Evolutionary conservation across 2,888 invertebrate genomes (phyloP).

Genomic region (Polydesmus complanatus): DNA sequence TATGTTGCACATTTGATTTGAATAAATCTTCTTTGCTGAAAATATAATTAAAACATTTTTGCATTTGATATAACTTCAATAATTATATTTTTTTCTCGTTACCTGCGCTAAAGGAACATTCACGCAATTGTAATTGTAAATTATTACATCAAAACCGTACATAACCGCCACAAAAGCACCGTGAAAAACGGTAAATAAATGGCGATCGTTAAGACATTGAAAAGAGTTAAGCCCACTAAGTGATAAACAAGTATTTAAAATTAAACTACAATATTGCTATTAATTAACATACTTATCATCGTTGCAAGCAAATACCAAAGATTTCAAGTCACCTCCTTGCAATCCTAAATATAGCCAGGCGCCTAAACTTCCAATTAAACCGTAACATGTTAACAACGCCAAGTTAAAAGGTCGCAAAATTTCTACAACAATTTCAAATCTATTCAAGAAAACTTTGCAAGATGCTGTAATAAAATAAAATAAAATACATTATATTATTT

Average conservation of each 20-base stretch:
- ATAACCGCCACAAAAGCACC: slow-evolving; percentile 6
- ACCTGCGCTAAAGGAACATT: slow-evolving; percentile 10
- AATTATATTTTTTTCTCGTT: neutral
- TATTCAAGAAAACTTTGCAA: no score
- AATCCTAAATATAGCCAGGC: neutral
- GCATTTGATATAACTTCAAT: neutral
- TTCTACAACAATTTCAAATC: no score
- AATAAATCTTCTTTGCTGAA: slow-evolving; percentile 7
- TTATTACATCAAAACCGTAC: neutral
- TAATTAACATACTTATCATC: neutral
- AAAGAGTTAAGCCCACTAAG: neutral
- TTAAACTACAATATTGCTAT: no score
- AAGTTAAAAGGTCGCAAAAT: neutral
- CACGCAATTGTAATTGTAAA: slow-evolving; percentile 4
- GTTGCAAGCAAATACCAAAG: neutral
- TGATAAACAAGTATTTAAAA: no score
- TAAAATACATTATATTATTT: no score
- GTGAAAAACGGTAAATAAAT: slow-evolving; percentile 7
- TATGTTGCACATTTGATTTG: slow-evolving; percentile 5
- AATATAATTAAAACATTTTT: neutral
- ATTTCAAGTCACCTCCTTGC: neutral
- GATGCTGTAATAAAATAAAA: no score
- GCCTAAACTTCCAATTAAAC: neutral
- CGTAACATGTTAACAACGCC: neutral
- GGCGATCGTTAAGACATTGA: slow-evolving; percentile 16